Evolutionary conservation across 2,888 invertebrate species (phyloP), one percentile per base, ranked within the genome.

Genomic region (Resseliella maxima): DNA sequence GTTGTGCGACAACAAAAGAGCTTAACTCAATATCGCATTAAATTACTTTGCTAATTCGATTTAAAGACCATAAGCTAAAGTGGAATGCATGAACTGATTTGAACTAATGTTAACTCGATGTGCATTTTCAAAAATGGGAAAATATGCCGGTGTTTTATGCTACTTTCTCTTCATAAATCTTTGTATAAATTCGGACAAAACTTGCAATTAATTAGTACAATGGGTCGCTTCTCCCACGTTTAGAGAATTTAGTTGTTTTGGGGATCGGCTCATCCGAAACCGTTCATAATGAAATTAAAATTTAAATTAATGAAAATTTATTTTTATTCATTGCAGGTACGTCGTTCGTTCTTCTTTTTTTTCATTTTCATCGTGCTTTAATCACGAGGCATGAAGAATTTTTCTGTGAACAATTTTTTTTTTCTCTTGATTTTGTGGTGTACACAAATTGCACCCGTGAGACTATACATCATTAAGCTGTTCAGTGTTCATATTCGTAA

Each of bases 401-500:
- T n/a, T n/a, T n/a, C n/a, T n/a, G n/a, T n/a, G n/a, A n/a, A n/a
- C n/a, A n/a, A n/a, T 31, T 31, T 27, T 31, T 72, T 72, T 31
- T 31, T 59, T 59, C 24, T 2, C 5, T 2, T 50, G 8, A 3
- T 24, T 12, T 50, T 50, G 15, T 6, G n/a, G 59, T 59, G 24
- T 5, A 59, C 72, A 72, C 27, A 72, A 59, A 72, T 72, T 72
- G 72, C 72, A 31, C 72, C 31, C 72, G 31, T 72, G 72, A 72
- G 72, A 31, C 35, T 31, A 72, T 72, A 72, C 72, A 31, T 31
- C 72, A 72, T 72, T 72, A 72, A 31, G 72, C 72, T 72, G 72
- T 72, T 72, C 72, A 31, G 72, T 72, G 72, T 72, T 72, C 72
- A 72, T 72, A 72, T 72, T 72, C 72, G 72, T 31, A 31, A 72